Conservation (phyloP, 2,797 vertebrate genomes). For the Acridotheres tristis region DNA sequence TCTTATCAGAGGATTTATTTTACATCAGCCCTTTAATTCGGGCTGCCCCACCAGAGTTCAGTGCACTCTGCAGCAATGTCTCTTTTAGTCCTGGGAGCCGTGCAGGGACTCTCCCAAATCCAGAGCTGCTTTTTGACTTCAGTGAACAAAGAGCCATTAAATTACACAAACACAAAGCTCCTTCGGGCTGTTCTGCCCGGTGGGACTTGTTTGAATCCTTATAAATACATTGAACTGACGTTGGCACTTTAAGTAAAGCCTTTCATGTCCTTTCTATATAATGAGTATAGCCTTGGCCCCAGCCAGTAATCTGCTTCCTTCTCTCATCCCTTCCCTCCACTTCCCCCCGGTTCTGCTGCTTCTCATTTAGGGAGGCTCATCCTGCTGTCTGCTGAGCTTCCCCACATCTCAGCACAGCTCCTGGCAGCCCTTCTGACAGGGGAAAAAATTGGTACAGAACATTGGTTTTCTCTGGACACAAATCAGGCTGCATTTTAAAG, state of each 20-base stretch:
- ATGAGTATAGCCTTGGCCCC: background rate
- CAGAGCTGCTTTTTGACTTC: background rate
- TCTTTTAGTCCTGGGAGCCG: background rate
- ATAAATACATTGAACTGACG: conserved; percentile 9
- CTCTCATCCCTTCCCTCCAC: background rate
- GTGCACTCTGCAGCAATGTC: background rate
- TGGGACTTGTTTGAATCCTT: conserved; percentile 25
- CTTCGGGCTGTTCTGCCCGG: background rate
- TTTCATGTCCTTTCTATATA: conserved; percentile 54
- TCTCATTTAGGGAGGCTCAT: background rate
- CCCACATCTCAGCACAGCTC: background rate
- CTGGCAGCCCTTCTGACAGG: background rate
- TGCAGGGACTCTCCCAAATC: background rate
- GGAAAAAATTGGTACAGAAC: background rate
- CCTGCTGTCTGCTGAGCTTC: background rate
- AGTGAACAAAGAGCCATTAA: conserved; percentile 11
- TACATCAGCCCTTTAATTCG: background rate
- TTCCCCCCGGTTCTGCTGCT: background rate
- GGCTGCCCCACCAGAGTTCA: background rate
- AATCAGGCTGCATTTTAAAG: background rate
- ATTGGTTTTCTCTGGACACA: background rate
- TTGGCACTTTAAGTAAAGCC: conserved; percentile 35
- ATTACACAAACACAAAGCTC: background rate
- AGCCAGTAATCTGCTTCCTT: conserved; percentile 21
- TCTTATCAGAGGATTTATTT: conserved; percentile 26